phyloP scores from a whole-genome alignment of 2,797 vertebrate genomes.

The Alauda arvensis region DNA sequence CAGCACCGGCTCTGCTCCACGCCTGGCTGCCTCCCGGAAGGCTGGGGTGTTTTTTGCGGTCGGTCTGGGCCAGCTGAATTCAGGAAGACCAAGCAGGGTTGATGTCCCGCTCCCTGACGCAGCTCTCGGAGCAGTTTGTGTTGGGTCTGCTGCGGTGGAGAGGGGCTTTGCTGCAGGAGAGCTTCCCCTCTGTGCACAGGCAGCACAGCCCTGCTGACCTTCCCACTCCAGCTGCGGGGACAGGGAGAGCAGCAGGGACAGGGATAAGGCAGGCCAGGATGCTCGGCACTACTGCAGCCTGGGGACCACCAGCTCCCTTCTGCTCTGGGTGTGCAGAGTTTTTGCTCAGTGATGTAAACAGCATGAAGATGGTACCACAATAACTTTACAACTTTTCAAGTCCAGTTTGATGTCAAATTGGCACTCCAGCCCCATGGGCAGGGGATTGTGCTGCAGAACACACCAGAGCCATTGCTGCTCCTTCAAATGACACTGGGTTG shows the following conservation, averaged over 20 bases:
- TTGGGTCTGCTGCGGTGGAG: not conserved
- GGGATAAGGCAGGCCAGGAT: not conserved
- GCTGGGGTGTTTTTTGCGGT: not conserved
- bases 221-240: not conserved
- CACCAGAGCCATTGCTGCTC: accelerated
- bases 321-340: accelerated
- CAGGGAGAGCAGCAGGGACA: not conserved
- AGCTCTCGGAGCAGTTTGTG: not conserved
- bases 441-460: accelerated
- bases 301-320: accelerated
- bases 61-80: not conserved
- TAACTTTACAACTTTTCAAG: not conserved
- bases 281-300: not conserved
- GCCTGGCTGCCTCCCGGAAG: not conserved
- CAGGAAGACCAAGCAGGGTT: not conserved
- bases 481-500: not conserved
- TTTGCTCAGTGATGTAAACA: not conserved
- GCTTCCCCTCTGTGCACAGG: not conserved
- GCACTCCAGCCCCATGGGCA: not conserved
- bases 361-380: not conserved
- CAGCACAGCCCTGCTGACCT: not conserved
- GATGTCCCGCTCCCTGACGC: accelerated
- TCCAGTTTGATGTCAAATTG: not conserved
- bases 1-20: not conserved
- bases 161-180: not conserved